Percentiles rank a stretch among this genome's conserved stretches.
These are phyloP conservation scores for Dioctria rufipes DNA, from an alignment of 2,888 invertebrate genomes.

Conservation along the genomic window DNA sequence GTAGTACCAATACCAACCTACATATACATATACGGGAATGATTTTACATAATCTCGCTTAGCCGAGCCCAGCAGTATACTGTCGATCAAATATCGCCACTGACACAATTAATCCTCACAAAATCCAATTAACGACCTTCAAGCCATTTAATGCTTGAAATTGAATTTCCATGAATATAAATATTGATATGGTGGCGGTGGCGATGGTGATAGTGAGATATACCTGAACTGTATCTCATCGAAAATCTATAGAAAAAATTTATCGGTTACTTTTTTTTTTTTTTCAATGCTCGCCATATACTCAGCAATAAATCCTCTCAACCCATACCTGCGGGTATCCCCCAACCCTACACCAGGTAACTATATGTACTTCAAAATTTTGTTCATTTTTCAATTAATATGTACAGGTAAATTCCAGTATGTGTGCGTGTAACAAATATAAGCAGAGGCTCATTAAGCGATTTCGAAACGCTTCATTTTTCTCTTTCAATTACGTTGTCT, in stretches of 20 bases:
- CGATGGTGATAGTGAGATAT: too few relatives aligned
- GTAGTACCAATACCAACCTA: too few relatives aligned
- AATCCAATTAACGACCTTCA: neutral
- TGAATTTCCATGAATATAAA: neutral
- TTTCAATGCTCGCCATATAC: too few relatives aligned
- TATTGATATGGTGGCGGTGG: too few relatives aligned
- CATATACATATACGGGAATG: neutral
- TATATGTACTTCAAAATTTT: neutral
- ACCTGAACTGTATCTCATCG: neutral
- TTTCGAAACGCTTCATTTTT: neutral
- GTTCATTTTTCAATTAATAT: neutral
- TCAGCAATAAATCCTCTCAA: too few relatives aligned
- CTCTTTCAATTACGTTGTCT: neutral
- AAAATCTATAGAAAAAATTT: neutral
- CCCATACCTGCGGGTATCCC: neutral
- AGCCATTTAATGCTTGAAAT: constrained; percentile 13
- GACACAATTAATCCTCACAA: constrained; percentile 29
- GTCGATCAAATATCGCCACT: constrained; percentile 28
- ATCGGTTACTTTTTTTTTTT: neutral
- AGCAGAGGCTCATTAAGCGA: neutral
- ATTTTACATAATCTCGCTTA: constrained; percentile 18
- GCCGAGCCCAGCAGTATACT: neutral
- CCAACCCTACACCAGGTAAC: neutral
- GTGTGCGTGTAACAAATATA: too few relatives aligned
- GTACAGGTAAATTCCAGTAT: neutral